phyloP scores from a whole-genome alignment of 1,140 invertebrate genomes.

The Stratiolaelaps scimitus region DNA sequence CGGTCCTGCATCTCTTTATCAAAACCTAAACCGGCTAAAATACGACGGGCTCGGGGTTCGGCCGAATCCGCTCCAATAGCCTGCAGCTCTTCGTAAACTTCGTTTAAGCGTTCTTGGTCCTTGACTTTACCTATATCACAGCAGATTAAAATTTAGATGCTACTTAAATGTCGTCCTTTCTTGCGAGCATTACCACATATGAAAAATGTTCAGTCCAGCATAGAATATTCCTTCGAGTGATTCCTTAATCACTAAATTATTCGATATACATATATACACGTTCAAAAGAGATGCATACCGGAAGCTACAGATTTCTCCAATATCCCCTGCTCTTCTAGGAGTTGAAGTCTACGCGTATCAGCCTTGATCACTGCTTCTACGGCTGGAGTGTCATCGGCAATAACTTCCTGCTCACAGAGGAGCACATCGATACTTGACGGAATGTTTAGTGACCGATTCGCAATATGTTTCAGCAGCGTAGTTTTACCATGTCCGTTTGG shows the following conservation, averaged over 20 bases:
- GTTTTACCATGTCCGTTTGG: constrained; percentile 99
- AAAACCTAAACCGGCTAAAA: constrained; percentile 93
- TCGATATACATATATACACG: constrained; percentile 30
- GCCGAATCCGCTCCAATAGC: constrained; percentile 93
- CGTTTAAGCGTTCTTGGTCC: constrained; percentile 32
- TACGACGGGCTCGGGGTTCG: constrained; percentile 81
- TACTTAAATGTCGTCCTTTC: constrained; percentile 1
- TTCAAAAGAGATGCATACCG: constrained; percentile 42
- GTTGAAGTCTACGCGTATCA: constrained; percentile 68
- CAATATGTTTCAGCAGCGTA: constrained; percentile 86
- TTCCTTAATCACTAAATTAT: constrained; percentile 33
- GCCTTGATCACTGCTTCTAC: constrained; percentile 84
- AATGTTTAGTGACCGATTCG: constrained; percentile 71
- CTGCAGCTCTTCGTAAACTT: constrained; percentile 87
- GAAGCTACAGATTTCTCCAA: constrained; percentile 56
- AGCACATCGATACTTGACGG: constrained; percentile 93
- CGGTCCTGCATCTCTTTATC: constrained; percentile 83
- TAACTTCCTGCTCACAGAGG: constrained; percentile 96
- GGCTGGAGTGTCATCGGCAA: constrained; percentile 77
- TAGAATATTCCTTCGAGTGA: constrained; percentile 28
- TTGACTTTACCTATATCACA: constrained; percentile 9
- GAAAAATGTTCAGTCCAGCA: constrained; percentile 17
- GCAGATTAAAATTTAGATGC: not conserved
- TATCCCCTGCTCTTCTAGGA: constrained; percentile 69
- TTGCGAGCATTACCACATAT: not conserved